Evolutionary conservation across 1,140 invertebrate species (phyloP).

Genomic region (Leptinotarsa lineolata): DNA sequence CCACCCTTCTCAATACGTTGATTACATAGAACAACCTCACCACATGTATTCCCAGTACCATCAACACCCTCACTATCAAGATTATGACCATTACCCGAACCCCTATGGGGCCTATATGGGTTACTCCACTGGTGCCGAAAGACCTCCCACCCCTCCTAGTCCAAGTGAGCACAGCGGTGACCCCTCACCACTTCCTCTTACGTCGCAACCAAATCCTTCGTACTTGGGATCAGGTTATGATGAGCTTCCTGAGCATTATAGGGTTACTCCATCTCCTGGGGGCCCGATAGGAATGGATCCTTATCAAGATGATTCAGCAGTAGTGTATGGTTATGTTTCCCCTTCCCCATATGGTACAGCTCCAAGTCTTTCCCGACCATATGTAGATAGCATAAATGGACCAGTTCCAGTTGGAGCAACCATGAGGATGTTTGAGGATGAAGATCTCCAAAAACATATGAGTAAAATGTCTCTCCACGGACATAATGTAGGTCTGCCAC

Average conservation of each 20-base stretch:
- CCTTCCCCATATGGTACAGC: constrained; percentile 68
- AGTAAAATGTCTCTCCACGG: constrained; percentile 61
- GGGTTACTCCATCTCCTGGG: constrained; percentile 71
- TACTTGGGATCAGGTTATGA: constrained; percentile 59
- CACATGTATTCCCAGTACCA: constrained; percentile 57
- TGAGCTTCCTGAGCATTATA: constrained; percentile 71
- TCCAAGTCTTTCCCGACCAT: constrained; percentile 56
- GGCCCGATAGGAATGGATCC: constrained; percentile 59
- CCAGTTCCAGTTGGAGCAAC: constrained; percentile 58
- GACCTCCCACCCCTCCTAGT: constrained; percentile 63
- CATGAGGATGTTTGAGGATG: constrained; percentile 69
- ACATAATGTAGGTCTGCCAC: constrained; percentile 51
- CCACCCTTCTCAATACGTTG: constrained; percentile 54
- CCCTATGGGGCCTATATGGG: constrained; percentile 58
- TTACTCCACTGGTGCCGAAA: constrained; percentile 57
- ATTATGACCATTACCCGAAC: constrained; percentile 65
- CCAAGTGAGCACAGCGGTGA: constrained; percentile 67
- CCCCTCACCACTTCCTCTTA: constrained; percentile 61
- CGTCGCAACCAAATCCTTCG: constrained; percentile 50
- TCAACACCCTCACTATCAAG: constrained; percentile 58
- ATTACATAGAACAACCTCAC: constrained; percentile 57
- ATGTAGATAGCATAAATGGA: constrained; percentile 62
- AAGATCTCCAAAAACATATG: constrained; percentile 71
- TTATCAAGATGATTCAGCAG: constrained; percentile 63
- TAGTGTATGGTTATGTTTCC: constrained; percentile 69